Conservation (phyloP, 2,888 invertebrate genomes). For the Brachynemurus nebulosus region DNA sequence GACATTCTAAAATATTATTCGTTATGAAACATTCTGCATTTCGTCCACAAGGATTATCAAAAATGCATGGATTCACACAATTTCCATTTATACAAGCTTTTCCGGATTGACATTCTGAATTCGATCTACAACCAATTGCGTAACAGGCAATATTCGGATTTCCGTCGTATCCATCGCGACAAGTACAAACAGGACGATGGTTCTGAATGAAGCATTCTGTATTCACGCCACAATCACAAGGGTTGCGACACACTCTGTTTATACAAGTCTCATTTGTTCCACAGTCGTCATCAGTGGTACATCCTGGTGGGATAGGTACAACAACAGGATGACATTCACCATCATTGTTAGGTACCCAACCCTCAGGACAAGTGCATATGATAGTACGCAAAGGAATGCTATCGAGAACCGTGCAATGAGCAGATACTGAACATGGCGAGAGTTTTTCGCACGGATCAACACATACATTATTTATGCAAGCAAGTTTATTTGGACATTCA, state of each 20-base stretch:
- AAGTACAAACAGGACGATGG: constrained; percentile 78
- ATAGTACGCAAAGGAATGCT: constrained; percentile 76
- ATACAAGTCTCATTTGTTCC: constrained; percentile 66
- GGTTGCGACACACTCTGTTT: constrained; percentile 72
- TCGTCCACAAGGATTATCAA: constrained; percentile 64
- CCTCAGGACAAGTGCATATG: constrained; percentile 77
- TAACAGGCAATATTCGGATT: constrained; percentile 72
- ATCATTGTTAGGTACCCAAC: constrained; percentile 65
- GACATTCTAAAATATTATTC: constrained; percentile 60
- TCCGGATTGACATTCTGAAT: constrained; percentile 70
- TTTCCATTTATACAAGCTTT: constrained; percentile 75
- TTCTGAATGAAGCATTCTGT: constrained; percentile 69
- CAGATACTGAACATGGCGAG: constrained; percentile 59
- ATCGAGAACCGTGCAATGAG: constrained; percentile 69
- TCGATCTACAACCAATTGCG: constrained; percentile 65
- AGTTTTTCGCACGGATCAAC: constrained; percentile 64
- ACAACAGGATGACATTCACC: constrained; percentile 64
- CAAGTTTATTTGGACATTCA: constrained; percentile 67
- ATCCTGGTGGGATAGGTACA: constrained; percentile 56
- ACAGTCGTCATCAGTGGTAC: constrained; percentile 68
- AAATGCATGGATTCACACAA: constrained; percentile 73
- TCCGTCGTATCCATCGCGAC: constrained; percentile 70
- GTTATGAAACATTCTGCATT: constrained; percentile 71
- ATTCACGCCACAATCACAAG: constrained; percentile 77
- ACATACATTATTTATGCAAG: constrained; percentile 66